Conservation (phyloP, 2,888 invertebrate species). For the Tineola bisselliella region DNA sequence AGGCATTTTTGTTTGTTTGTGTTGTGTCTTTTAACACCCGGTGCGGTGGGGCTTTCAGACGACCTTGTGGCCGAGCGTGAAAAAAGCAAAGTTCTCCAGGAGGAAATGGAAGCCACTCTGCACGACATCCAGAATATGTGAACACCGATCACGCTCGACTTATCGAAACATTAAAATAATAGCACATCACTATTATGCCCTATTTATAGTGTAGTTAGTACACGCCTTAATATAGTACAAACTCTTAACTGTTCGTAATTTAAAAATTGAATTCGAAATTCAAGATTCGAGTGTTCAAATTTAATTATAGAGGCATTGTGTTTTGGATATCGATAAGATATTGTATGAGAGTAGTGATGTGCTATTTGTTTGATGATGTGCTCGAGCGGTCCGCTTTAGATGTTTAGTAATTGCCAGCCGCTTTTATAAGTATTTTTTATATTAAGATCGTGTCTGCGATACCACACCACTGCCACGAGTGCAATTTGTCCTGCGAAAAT, state of each 20-base stretch:
- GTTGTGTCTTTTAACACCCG: conserved; percentile 49
- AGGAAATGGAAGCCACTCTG: conserved; percentile 98
- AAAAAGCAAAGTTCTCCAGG: conserved; percentile 95
- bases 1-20: conserved; percentile 16
- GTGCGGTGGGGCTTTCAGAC: conserved; percentile 78
- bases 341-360: conserved; percentile 4
- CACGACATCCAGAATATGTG: conserved; percentile 99
- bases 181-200: neutral
- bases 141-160: conserved; percentile 33
- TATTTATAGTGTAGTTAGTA: neutral
- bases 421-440: conserved; percentile 48
- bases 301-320: neutral
- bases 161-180: neutral
- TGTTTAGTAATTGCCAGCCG: conserved; percentile 65
- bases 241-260: neutral
- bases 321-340: conserved; percentile 6
- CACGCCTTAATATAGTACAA: neutral
- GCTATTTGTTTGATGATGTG: conserved; percentile 27
- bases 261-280: neutral
- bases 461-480: conserved; percentile 60
- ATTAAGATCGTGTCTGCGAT: conserved; percentile 46
- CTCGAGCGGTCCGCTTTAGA: conserved; percentile 38
- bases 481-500: conserved; percentile 50
- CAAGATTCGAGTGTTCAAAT: neutral
- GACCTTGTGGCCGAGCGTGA: conserved; percentile 93